Percentiles rank a stretch among this genome's conserved stretches.
Conservation (phyloP, 2,888 invertebrate genomes). For the Cactoblastis cactorum region DNA sequence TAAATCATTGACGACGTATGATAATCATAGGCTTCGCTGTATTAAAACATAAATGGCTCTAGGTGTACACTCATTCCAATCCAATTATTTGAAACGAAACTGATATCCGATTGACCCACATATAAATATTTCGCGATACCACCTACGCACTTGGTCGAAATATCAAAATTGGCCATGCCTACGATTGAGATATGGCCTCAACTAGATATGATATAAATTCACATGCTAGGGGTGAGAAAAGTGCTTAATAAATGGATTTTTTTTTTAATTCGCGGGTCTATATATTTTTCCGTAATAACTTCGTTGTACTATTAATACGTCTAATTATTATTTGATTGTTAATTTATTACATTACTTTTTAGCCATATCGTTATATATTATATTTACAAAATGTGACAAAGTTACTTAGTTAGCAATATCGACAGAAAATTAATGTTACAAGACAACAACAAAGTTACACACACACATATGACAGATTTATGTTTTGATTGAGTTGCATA, state of each 20-base stretch:
- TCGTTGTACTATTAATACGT: no score
- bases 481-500: no score
- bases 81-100: slow-evolving; percentile 51
- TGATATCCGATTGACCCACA: slow-evolving; percentile 61
- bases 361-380: no score
- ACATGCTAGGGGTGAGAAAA: slow-evolving; percentile 15
- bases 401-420: no score
- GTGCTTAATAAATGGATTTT: not conserved
- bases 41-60: slow-evolving; percentile 56
- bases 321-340: no score
- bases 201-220: slow-evolving; percentile 20
- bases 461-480: no score
- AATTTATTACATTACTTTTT: no score
- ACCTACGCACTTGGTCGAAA: slow-evolving; percentile 53
- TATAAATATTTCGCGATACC: slow-evolving; percentile 56
- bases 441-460: no score
- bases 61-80: slow-evolving; percentile 61
- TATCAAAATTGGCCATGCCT: slow-evolving; percentile 51
- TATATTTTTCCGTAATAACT: no score
- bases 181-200: slow-evolving; percentile 46
- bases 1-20: slow-evolving; percentile 53
- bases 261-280: not conserved
- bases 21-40: slow-evolving; percentile 55
- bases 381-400: no score
- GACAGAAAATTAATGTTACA: no score